Evolutionary conservation across 2,113 vertebrate genomes (phyloP).

Genomic region (Vicugna pacos): DNA sequence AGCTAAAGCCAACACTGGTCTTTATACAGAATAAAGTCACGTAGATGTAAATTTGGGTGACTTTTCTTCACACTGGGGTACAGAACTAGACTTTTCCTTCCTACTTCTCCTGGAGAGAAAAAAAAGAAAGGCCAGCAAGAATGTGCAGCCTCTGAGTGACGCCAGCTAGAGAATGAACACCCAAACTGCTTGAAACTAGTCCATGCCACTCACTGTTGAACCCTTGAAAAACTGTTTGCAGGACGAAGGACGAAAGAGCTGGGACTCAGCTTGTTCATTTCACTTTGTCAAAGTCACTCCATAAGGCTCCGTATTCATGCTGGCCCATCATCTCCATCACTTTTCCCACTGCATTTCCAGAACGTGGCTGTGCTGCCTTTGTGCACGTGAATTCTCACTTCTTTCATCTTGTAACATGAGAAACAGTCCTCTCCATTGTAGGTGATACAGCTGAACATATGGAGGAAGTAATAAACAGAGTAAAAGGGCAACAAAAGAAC

Average conservation of each 20-base stretch:
- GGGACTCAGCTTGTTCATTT: not conserved
- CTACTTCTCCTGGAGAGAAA: not conserved
- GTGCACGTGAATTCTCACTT: not conserved
- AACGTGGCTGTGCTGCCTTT: not conserved
- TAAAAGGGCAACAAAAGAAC: not conserved
- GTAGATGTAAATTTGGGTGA: not conserved
- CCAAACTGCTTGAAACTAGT: not conserved
- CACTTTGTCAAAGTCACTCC: not conserved
- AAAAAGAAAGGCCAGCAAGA: not conserved
- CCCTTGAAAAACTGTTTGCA: not conserved
- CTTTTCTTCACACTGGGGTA: too few relatives aligned
- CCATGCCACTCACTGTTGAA: accelerated
- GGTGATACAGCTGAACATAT: not conserved
- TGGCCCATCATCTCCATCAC: not conserved
- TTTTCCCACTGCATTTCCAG: not conserved
- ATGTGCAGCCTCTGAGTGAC: not conserved
- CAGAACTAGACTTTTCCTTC: not conserved
- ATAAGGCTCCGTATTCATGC: not conserved
- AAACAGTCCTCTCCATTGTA: too few relatives aligned
- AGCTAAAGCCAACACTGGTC: not conserved
- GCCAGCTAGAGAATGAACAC: accelerated
- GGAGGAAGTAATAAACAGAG: not conserved
- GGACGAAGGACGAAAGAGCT: not conserved
- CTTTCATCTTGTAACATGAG: not conserved
- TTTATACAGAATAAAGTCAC: not conserved